Percentiles rank a stretch among this genome's conserved stretches.
Evolutionary conservation across 2,113 vertebrate species (phyloP).

Genomic region (Fukomys damarensis): DNA sequence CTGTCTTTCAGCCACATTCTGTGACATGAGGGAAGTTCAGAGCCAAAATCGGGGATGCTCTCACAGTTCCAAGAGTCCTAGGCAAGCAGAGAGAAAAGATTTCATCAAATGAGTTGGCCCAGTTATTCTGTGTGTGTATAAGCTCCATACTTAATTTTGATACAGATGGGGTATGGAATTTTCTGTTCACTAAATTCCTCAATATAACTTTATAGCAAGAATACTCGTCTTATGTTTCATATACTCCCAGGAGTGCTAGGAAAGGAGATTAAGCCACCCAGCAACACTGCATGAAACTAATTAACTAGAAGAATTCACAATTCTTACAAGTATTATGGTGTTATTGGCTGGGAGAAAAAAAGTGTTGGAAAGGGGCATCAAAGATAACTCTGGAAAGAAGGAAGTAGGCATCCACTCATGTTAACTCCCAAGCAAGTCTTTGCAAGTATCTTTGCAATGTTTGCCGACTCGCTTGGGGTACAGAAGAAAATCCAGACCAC

Average conservation of each 20-base stretch:
- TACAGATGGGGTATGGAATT: constrained; percentile 58
- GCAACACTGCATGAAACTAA: constrained; percentile 73
- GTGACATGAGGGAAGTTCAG: not conserved
- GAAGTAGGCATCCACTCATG: not conserved
- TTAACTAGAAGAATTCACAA: constrained; percentile 72
- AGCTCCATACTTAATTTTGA: constrained; percentile 52
- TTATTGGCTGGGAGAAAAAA: not conserved
- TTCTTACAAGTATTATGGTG: not conserved
- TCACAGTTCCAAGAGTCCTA: not conserved
- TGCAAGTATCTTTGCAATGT: not conserved
- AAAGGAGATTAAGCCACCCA: constrained; percentile 76
- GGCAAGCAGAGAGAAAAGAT: not conserved
- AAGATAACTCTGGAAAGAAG: not conserved
- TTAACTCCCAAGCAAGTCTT: not conserved
- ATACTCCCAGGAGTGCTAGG: constrained; percentile 64
- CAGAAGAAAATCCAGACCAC: not conserved
- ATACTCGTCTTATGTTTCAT: constrained; percentile 74
- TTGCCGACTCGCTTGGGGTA: not conserved
- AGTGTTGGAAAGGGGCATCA: not conserved
- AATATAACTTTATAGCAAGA: constrained; percentile 74
- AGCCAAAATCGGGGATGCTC: not conserved
- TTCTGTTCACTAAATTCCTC: constrained; percentile 77
- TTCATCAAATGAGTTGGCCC: not conserved
- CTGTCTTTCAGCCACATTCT: not conserved
- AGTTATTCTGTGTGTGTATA: not conserved